Evolutionary conservation across 1,140 invertebrate species (phyloP).

Genomic region (Pseudoatta argentina): DNA sequence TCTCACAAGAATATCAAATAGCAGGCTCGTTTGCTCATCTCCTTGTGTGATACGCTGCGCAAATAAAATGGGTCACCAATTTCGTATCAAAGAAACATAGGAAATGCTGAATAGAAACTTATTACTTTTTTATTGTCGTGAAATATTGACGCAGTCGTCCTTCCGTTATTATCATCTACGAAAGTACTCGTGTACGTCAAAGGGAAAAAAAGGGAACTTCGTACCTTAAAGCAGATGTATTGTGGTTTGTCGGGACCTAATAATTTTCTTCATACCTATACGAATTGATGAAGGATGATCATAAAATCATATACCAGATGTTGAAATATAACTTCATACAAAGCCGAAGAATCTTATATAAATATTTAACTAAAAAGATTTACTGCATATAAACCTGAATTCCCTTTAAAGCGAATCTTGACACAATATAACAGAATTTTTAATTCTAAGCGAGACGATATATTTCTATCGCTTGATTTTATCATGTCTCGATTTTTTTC

Average conservation of each 20-base stretch:
- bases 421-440: background rate
- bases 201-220: constrained; percentile 4
- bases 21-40: constrained; percentile 50
- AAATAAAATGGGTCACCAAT: constrained; percentile 63
- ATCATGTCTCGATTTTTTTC: background rate
- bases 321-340: background rate
- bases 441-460: background rate
- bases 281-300: background rate
- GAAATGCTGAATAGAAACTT: constrained; percentile 40
- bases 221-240: background rate
- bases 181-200: constrained; percentile 25
- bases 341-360: constrained; percentile 15
- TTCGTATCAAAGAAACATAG: constrained; percentile 31
- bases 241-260: background rate
- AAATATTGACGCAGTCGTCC: constrained; percentile 46
- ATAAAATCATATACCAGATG: background rate
- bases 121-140: constrained; percentile 58
- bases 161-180: constrained; percentile 30
- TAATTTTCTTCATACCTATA: background rate
- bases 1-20: background rate
- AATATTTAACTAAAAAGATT: constrained; percentile 18
- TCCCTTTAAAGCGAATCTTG: background rate
- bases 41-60: constrained; percentile 6
- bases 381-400: background rate
- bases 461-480: background rate